Conservation (phyloP, 2,888 invertebrate genomes). For the Epiblema foenella region DNA sequence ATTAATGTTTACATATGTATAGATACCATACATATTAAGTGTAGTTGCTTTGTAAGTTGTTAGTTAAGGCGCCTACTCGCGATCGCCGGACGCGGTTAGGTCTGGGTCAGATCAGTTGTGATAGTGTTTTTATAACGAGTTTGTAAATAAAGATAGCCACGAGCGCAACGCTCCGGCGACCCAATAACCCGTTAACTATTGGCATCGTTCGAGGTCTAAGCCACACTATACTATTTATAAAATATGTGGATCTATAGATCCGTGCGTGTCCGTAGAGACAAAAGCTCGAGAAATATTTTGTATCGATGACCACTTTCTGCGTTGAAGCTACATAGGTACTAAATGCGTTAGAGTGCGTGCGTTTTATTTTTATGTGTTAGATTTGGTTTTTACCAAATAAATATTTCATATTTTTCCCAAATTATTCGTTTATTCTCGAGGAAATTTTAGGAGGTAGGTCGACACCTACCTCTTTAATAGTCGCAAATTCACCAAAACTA, state of each 20-base stretch:
- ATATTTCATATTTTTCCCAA: too few relatives aligned
- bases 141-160: constrained; percentile 42
- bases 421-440: too few relatives aligned
- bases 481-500: too few relatives aligned
- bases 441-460: too few relatives aligned
- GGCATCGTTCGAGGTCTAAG: constrained; percentile 28
- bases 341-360: too few relatives aligned
- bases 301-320: neutral
- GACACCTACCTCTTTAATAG: too few relatives aligned
- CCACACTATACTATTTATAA: neutral
- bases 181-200: constrained; percentile 45
- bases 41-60: constrained; percentile 8
- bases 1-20: constrained; percentile 20
- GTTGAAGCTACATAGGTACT: neutral
- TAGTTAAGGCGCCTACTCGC: neutral
- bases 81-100: constrained; percentile 6
- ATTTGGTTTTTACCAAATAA: too few relatives aligned
- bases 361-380: too few relatives aligned
- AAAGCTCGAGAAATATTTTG: constrained; percentile 2
- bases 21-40: constrained; percentile 5
- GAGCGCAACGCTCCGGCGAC: constrained; percentile 38
- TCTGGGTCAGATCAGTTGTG: neutral
- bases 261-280: neutral
- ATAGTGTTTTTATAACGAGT: constrained; percentile 36
- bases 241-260: neutral